These are phyloP conservation scores for Dione vanillae DNA, from an alignment of 2,888 invertebrate genomes.

Conservation along the genomic window DNA sequence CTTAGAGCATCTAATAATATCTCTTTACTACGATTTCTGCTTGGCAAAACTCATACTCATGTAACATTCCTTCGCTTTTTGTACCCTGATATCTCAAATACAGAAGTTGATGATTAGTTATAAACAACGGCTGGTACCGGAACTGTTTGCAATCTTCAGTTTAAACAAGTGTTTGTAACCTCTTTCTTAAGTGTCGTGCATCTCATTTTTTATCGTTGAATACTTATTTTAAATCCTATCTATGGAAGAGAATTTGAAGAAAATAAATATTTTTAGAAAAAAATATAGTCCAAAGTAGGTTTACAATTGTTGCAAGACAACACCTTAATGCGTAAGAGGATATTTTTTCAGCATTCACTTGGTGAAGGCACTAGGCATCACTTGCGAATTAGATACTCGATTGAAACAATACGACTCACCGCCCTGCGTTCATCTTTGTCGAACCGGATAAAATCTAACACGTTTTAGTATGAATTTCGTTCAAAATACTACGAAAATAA, in stretches of 20 bases:
- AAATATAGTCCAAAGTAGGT: constrained; percentile 27
- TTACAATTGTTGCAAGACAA: constrained; percentile 40
- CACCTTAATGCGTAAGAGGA: constrained; percentile 38
- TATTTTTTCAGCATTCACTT: constrained; percentile 56
- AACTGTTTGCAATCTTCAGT: constrained; percentile 13
- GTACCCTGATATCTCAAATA: constrained; percentile 36
- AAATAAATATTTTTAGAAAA: constrained; percentile 20
- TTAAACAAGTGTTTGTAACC: constrained; percentile 22
- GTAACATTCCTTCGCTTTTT: constrained; percentile 30
- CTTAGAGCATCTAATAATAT: constrained; percentile 30
- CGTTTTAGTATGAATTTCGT: constrained; percentile 43
- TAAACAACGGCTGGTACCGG: constrained; percentile 14
- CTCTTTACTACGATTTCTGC: constrained; percentile 36
- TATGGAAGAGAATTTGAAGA: constrained; percentile 20
- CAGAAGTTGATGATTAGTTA: constrained; percentile 7
- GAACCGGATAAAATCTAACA: constrained; percentile 48
- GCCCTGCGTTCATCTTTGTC: constrained; percentile 49
- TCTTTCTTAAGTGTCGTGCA: constrained; percentile 27
- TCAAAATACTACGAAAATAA: constrained; percentile 53
- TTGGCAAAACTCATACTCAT: constrained; percentile 39
- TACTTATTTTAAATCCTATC: constrained; percentile 31
- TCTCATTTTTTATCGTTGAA: constrained; percentile 23
- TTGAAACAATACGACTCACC: constrained; percentile 63
- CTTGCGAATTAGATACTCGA: constrained; percentile 61
- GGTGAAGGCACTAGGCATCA: constrained; percentile 70